phyloP scores from a whole-genome alignment of 2,113 vertebrate species.

The Phyllostomus discolor region DNA sequence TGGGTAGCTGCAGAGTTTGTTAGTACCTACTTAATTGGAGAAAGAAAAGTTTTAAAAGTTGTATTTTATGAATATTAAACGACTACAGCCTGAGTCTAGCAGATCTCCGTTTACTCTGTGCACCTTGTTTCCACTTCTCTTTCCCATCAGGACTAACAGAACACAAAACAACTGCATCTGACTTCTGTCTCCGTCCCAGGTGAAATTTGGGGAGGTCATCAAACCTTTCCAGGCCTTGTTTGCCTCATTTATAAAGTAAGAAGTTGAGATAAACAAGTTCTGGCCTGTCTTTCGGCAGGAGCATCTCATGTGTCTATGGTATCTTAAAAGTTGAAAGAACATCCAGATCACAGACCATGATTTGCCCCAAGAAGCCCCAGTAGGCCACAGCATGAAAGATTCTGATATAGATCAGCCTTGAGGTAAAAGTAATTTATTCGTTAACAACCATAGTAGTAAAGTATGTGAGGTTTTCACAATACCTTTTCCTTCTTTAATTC shows the following conservation, averaged over 20 bases:
- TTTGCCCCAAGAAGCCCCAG: neutral
- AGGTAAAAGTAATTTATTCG: neutral
- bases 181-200: neutral
- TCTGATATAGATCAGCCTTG: neutral
- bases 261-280: neutral
- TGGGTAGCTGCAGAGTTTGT: neutral
- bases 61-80: neutral
- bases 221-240: neutral
- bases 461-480: neutral
- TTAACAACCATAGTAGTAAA: neutral
- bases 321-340: neutral
- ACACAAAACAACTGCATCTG: neutral
- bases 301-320: neutral
- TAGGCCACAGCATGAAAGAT: neutral
- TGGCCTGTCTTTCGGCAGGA: neutral
- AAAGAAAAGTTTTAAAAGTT: neutral
- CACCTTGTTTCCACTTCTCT: neutral
- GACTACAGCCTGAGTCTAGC: neutral
- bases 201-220: neutral
- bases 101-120: neutral
- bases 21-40: neutral
- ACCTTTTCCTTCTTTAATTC: constrained; percentile 29
- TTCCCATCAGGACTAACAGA: neutral
- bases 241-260: neutral
- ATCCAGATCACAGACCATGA: neutral